These are phyloP conservation scores for Morus bassanus DNA, from an alignment of 2,797 vertebrate species.

Conservation along the genomic window DNA sequence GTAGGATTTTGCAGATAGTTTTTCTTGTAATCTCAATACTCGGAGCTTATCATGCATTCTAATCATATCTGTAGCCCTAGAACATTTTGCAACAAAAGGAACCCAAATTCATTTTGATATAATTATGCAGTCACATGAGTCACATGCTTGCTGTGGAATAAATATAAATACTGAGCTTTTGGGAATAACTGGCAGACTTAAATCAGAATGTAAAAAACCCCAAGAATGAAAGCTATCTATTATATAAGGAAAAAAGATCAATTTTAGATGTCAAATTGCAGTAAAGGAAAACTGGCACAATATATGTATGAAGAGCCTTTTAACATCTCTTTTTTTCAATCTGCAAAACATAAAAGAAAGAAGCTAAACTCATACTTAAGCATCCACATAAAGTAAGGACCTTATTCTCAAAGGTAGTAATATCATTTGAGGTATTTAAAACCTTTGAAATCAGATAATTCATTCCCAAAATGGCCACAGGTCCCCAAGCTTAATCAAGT, in stretches of 20 bases:
- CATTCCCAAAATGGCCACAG: not conserved
- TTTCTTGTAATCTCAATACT: slow-evolving; percentile 31
- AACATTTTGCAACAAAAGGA: slow-evolving; percentile 39
- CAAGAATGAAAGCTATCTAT: not conserved
- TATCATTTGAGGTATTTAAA: not conserved
- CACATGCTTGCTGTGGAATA: slow-evolving; percentile 23
- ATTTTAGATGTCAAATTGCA: not conserved
- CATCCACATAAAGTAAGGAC: not conserved
- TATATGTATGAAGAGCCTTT: not conserved
- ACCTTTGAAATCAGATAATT: not conserved
- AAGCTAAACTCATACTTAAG: not conserved
- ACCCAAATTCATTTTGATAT: not conserved
- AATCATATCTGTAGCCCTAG: not conserved
- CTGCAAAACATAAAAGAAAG: not conserved
- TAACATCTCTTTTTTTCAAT: not conserved
- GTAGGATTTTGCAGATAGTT: not conserved
- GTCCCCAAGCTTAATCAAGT: not conserved
- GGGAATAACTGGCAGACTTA: not conserved
- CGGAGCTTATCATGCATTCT: not conserved
- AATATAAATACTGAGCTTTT: slow-evolving; percentile 30
- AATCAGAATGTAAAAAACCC: not conserved
- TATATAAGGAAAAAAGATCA: not conserved
- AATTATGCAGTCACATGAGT: slow-evolving; percentile 5
- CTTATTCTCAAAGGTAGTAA: not conserved
- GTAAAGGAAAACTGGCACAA: not conserved